A percentile compares a stretch with the other conserved stretches of the same genome.
These are phyloP conservation scores for Dorcus hopei DNA, from an alignment of 2,888 invertebrate genomes.

Conservation along the genomic window DNA sequence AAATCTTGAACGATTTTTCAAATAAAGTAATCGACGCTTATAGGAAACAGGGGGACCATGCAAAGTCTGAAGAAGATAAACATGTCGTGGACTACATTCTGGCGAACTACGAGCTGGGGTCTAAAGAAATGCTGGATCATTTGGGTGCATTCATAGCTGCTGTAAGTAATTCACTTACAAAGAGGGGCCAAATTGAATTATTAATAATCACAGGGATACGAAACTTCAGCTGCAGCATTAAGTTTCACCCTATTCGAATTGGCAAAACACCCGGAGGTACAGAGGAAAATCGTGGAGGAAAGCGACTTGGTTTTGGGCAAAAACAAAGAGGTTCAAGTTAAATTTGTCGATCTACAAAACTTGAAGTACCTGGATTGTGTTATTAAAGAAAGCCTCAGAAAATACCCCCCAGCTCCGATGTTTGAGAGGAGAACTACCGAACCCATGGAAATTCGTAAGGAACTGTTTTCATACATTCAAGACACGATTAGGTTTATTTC, in stretches of 20 bases:
- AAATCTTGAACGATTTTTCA: slow-evolving; percentile 21
- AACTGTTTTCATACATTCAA: too few species aligned
- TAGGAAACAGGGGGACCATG: too few species aligned
- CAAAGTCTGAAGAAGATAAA: too few species aligned
- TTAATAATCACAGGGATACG: neutral
- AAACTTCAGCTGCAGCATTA: neutral
- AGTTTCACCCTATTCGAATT: neutral
- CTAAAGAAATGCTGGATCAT: too few species aligned
- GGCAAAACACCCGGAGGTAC: neutral
- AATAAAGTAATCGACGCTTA: slow-evolving; percentile 13
- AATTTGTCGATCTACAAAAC: neutral
- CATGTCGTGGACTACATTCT: too few species aligned
- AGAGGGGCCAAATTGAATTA: too few species aligned
- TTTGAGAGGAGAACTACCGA: neutral
- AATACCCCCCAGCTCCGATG: neutral
- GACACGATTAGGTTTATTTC: too few species aligned
- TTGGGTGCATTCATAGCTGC: too few species aligned
- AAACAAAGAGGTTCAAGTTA: neutral
- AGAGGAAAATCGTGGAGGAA: neutral
- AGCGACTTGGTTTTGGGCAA: neutral
- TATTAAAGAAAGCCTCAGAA: slow-evolving; percentile 1
- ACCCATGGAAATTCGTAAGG: too few species aligned
- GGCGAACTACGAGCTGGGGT: too few species aligned
- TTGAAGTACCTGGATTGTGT: neutral
- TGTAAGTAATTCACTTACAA: too few species aligned